Conservation (phyloP, 2,888 invertebrate species). For the Itoplectis maculator region DNA sequence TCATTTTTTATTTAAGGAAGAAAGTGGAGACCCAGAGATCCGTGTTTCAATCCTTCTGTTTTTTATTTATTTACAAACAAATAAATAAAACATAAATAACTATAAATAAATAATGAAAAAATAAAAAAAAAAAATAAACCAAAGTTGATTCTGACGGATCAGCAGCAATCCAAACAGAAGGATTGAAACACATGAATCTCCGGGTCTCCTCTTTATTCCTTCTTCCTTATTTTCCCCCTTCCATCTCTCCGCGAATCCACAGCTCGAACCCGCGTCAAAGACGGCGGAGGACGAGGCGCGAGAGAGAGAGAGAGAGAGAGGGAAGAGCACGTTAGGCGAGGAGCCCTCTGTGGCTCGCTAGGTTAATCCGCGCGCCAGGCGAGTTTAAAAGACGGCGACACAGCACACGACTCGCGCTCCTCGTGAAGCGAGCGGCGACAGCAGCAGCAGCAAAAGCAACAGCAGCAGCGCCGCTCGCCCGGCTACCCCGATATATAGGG, state of each 20-base stretch:
- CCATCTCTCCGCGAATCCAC: slow-evolving; percentile 3
- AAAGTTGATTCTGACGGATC: slow-evolving; percentile 12
- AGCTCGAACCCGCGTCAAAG: no score
- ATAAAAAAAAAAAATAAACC: not conserved
- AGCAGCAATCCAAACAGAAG: slow-evolving; percentile 14
- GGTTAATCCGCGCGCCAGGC: slow-evolving; percentile 71
- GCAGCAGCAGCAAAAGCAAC: no score
- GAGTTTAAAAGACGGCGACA: slow-evolving; percentile 76
- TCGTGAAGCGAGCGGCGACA: slow-evolving; percentile 67
- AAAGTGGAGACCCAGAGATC: no score
- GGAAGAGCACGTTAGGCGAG: slow-evolving; percentile 47
- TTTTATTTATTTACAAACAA: no score
- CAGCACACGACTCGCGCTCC: slow-evolving; percentile 58
- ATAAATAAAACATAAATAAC: no score
- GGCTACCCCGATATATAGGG: slow-evolving; percentile 82
- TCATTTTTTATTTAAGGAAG: no score
- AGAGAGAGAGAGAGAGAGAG: slow-evolving; percentile 33
- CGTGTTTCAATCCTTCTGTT: no score
- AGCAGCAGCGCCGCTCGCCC: slow-evolving; percentile 63
- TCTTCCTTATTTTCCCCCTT: slow-evolving; percentile 39
- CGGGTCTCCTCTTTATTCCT: slow-evolving; percentile 28
- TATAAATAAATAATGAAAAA: no score
- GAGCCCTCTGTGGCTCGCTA: slow-evolving; percentile 49
- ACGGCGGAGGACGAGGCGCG: not conserved
- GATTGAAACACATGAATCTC: slow-evolving; percentile 16